A percentile compares a stretch with the other conserved stretches of the same genome.
Conservation (phyloP, 1,140 invertebrate genomes). For the Heliconius eleuchia region DNA sequence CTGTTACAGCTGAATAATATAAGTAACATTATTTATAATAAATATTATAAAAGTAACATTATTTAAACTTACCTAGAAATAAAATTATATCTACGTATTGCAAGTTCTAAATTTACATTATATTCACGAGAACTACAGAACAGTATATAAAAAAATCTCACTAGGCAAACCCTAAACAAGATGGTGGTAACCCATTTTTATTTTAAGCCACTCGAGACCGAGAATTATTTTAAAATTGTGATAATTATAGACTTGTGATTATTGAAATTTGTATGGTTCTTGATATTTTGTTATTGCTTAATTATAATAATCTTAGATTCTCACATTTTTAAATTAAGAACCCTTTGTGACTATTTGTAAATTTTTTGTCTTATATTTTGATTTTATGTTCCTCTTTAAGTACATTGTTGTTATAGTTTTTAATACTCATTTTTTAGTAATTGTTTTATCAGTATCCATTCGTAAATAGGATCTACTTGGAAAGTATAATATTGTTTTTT, state of each 20-base stretch:
- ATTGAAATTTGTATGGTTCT: conserved; percentile 3
- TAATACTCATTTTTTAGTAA: too few species aligned
- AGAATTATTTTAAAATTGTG: conserved; percentile 7
- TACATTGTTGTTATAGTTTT: too few species aligned
- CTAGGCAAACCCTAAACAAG: background rate
- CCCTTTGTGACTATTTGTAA: too few species aligned
- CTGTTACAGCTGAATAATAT: conserved; percentile 2
- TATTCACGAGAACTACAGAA: background rate
- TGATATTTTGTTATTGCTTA: conserved; percentile 11
- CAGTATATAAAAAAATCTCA: background rate
- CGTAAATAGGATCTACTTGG: background rate
- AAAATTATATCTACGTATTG: background rate
- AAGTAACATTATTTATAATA: background rate
- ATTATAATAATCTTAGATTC: background rate
- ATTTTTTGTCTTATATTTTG: too few species aligned
- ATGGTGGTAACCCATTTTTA: background rate
- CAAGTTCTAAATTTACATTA: background rate
- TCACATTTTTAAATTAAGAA: background rate
- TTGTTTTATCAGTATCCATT: too few species aligned
- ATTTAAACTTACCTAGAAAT: background rate
- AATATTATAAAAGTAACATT: background rate
- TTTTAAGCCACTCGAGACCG: background rate
- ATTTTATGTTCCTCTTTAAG: too few species aligned
- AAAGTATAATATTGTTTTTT: conserved; percentile 19
- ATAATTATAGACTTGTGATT: background rate